These are phyloP conservation scores for Apamea epomidion DNA, from an alignment of 2,888 invertebrate genomes.

Conservation along the genomic window DNA sequence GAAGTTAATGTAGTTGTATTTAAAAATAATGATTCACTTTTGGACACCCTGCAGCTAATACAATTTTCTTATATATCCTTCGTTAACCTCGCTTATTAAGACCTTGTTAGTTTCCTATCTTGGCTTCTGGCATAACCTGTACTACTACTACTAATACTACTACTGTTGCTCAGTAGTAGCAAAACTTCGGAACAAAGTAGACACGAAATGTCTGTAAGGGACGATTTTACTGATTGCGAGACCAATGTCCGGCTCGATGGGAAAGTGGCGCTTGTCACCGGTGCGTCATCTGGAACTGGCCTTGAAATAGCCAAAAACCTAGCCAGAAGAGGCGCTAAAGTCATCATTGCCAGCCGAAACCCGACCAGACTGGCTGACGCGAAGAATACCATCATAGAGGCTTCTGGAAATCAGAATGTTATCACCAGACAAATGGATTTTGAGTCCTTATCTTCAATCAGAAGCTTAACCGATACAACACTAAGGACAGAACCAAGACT, in stretches of 20 bases:
- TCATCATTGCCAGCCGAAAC: constrained; percentile 90
- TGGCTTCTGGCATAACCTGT: neutral
- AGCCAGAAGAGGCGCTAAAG: constrained; percentile 88
- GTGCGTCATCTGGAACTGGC: constrained; percentile 81
- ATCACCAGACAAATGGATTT: constrained; percentile 85
- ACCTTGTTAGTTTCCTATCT: constrained; percentile 32
- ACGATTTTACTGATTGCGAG: constrained; percentile 78
- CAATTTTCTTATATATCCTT: neutral
- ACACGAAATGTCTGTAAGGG: constrained; percentile 64
- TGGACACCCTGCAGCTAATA: neutral
- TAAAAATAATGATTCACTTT: neutral
- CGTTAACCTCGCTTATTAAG: neutral
- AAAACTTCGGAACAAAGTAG: constrained; percentile 19
- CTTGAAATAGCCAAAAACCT: constrained; percentile 81
- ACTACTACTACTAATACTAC: too few species aligned
- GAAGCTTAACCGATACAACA: constrained; percentile 91
- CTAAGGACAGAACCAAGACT: constrained; percentile 85
- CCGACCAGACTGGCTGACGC: constrained; percentile 74
- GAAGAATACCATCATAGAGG: constrained; percentile 69
- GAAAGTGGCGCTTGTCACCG: constrained; percentile 84
- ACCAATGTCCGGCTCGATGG: constrained; percentile 75
- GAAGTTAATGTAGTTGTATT: too few species aligned
- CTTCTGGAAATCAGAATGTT: constrained; percentile 73
- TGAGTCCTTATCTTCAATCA: constrained; percentile 87
- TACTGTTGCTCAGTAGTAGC: constrained; percentile 55